Evolutionary conservation across 2,797 vertebrate genomes (phyloP).

Genomic region (Eospalax fontanierii): DNA sequence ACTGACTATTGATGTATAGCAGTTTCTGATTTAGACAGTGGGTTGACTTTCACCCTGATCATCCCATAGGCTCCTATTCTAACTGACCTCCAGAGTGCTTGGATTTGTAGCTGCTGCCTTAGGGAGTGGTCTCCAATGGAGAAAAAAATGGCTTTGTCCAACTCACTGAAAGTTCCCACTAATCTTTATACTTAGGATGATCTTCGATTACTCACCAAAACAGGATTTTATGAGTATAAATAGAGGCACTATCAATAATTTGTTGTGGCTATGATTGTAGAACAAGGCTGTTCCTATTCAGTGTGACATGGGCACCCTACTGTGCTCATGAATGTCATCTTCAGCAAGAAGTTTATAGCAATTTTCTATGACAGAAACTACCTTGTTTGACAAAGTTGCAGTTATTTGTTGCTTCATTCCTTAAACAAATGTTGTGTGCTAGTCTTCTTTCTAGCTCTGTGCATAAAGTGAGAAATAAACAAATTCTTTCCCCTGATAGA

Average conservation of each 20-base stretch:
- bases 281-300: background rate
- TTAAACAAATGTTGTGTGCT: background rate
- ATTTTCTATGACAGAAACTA: background rate
- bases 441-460: background rate
- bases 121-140: background rate
- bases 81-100: background rate
- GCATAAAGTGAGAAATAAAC: background rate
- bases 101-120: background rate
- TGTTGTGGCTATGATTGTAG: background rate
- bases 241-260: background rate
- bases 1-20: background rate
- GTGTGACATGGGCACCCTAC: background rate
- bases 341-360: slow-evolving; percentile 16
- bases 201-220: background rate
- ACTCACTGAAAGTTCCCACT: background rate
- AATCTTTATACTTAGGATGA: background rate
- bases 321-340: background rate
- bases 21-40: background rate
- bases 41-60: background rate
- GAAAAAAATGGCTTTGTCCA: background rate
- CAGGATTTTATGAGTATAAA: background rate
- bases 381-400: background rate
- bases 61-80: background rate
- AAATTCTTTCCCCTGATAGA: background rate
- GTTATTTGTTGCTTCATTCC: background rate